Evolutionary conservation across 2,113 vertebrate genomes (phyloP), one percentile per base, ranked within the genome.

Genomic region (Penelope pileata): DNA sequence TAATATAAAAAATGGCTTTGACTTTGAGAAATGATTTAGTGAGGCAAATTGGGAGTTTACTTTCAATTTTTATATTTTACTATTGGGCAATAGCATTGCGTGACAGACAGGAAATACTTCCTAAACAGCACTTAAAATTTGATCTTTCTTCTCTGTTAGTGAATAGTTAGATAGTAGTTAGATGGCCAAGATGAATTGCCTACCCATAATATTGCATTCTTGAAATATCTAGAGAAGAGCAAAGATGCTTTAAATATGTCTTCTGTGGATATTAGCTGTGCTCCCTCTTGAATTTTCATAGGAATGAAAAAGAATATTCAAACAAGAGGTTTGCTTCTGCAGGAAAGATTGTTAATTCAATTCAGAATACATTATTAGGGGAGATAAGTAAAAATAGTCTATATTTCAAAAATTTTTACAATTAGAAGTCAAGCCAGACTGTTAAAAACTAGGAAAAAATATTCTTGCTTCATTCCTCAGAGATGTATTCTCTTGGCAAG

Each of bases 401-500:
- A 16, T 78, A 86, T 90, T 93, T 72, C 1, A 76, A 69, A 84
- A 88, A 59, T 54, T 73, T 1, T 60, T 68, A 51, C 26, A 80
- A 48, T 86, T 92, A 73, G 67, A 34, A 91, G n/a, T 45, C 48
- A 86, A 92, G 59, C 50, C 82, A 91, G 72, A 50, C 17, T 79
- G 60, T 79, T 64, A 64, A 79, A 64, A 51, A n/a, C 36, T 43
- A 62, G 38, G 54, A 34, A 73, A 87, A 87, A 85, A 21, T 40
- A 60, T 70, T 81, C 60, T 88, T 94, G 9, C 72, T 94, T 95
- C 73, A 64, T 88, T 22, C 27, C 94, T 83, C 58, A 63, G 63
- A 95, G 90, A 83, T 88, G 56, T 88, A 50, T 88, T 86, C 60
- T 72, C 83, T 86, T 95, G 83, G 60, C 79, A 32, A 83, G 36